Evolutionary conservation across 2,888 invertebrate species (phyloP).

Genomic region (Eupithecia centaureata): DNA sequence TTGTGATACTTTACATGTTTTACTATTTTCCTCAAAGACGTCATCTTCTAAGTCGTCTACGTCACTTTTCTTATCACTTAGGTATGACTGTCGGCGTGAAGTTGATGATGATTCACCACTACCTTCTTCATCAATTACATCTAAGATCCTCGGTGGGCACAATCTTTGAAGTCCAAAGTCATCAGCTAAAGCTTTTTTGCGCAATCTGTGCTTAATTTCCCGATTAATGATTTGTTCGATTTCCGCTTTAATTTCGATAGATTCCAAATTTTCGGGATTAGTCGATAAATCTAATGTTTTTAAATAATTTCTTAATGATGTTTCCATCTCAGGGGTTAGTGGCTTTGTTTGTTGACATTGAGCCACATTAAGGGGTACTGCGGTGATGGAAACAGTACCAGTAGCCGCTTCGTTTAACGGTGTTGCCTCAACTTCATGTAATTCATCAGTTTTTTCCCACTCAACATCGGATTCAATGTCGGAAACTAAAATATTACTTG

Average conservation of each 20-base stretch:
- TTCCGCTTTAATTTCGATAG: conserved; percentile 74
- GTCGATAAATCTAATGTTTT: conserved; percentile 83
- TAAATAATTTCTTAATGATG: conserved; percentile 81
- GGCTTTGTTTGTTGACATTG: conserved; percentile 70
- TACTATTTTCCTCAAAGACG: conserved; percentile 71
- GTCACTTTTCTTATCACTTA: conserved; percentile 77
- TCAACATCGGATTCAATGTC: conserved; percentile 87
- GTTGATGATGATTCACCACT: conserved; percentile 86
- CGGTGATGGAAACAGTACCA: conserved; percentile 69
- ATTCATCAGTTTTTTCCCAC: conserved; percentile 81
- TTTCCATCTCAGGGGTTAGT: conserved; percentile 84
- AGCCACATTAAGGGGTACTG: conserved; percentile 73
- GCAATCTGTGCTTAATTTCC: conserved; percentile 71
- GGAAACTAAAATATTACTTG: conserved; percentile 82
- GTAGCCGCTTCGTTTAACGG: conserved; percentile 59
- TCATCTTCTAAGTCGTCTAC: conserved; percentile 80
- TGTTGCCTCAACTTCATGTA: conserved; percentile 53
- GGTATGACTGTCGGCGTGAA: conserved; percentile 81
- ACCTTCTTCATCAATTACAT: conserved; percentile 91
- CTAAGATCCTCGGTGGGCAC: conserved; percentile 87
- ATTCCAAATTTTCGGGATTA: conserved; percentile 68
- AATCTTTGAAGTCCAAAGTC: conserved; percentile 72
- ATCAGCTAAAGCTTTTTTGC: conserved; percentile 72
- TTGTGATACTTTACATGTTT: conserved; percentile 49
- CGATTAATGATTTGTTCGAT: conserved; percentile 75